A percentile compares a stretch with the other conserved stretches of the same genome.
phyloP scores from a whole-genome alignment of 2,113 vertebrate species.

The Toxotes chatareus region DNA sequence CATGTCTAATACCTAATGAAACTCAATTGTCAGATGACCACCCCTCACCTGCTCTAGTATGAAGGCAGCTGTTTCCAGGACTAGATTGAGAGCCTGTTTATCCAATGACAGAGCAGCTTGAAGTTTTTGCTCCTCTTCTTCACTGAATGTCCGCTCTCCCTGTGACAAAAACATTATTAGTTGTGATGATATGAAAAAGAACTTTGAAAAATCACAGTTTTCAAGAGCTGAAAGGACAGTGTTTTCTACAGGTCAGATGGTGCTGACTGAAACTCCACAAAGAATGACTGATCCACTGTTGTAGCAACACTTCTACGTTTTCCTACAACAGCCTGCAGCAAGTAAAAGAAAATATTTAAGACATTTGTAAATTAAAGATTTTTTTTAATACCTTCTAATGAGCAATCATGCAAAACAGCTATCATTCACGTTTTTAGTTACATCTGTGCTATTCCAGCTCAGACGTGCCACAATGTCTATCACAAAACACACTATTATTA shows the following conservation, averaged over 20 bases:
- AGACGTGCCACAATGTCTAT: too few species aligned
- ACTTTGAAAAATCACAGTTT: neutral
- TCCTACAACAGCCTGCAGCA: too few species aligned
- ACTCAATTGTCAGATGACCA: neutral
- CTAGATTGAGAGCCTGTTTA: constrained; percentile 90
- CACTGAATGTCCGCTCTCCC: constrained; percentile 92
- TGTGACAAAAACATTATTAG: constrained; percentile 62
- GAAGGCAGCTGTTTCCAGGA: constrained; percentile 92
- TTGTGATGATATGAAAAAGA: neutral
- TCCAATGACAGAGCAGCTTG: constrained; percentile 91
- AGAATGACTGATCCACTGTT: too few species aligned
- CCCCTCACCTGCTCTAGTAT: constrained; percentile 92
- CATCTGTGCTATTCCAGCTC: neutral
- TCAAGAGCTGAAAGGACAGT: neutral
- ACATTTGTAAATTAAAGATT: neutral
- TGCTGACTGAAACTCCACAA: neutral
- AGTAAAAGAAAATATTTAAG: too few species aligned
- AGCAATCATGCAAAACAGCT: too few species aligned
- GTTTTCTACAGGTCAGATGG: neutral
- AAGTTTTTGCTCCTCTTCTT: constrained; percentile 96
- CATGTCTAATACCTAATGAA: neutral
- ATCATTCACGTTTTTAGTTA: neutral
- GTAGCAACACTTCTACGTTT: too few species aligned
- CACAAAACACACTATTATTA: too few species aligned
- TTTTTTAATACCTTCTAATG: neutral